phyloP scores from a whole-genome alignment of 2,797 vertebrate genomes.

The Podarcis siculus region DNA sequence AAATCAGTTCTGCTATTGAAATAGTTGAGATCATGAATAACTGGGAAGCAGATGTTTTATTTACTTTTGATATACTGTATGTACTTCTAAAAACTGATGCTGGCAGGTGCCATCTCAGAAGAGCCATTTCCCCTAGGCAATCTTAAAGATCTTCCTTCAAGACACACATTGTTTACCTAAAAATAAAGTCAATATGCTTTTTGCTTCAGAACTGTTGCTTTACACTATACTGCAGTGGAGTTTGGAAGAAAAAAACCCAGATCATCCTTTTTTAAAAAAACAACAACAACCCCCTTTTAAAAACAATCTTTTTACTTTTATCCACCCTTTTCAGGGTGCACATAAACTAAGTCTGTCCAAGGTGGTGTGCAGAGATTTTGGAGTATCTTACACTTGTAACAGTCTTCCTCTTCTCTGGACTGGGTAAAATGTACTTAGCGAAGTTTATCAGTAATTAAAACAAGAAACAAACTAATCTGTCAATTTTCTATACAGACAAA shows the following conservation, averaged over 20 bases:
- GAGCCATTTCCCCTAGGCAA: too few species aligned
- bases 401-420: neutral
- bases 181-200: neutral
- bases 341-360: too few species aligned
- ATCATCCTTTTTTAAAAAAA: too few species aligned
- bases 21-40: too few species aligned
- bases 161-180: neutral
- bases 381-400: neutral
- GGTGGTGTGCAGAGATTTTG: neutral
- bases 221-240: too few species aligned
- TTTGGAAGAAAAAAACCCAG: too few species aligned
- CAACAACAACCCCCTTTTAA: too few species aligned
- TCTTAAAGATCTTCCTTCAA: neutral
- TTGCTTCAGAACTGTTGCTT: too few species aligned
- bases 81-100: neutral
- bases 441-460: neutral
- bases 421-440: neutral
- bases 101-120: neutral
- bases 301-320: neutral
- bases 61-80: neutral
- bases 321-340: neutral
- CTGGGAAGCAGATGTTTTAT: neutral
- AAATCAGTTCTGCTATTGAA: too few species aligned
- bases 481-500: neutral
- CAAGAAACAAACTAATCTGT: neutral